Evolutionary conservation across 2,113 vertebrate genomes (phyloP), one percentile per base, ranked within the genome.

Genomic region (Candoia aspera): DNA sequence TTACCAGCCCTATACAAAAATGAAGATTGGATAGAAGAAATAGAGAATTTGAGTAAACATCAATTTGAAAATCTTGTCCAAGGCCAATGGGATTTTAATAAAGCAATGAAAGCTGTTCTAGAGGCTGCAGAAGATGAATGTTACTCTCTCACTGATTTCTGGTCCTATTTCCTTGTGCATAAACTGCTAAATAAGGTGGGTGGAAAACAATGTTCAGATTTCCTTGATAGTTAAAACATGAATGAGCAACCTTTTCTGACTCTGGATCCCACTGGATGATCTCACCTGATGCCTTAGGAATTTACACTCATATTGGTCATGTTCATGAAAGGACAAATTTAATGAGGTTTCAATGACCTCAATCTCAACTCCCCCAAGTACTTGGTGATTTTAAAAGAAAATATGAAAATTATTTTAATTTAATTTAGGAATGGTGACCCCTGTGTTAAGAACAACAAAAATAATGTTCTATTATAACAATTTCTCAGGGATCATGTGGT

Each of bases 101-200:
- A 84, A 33, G 91, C 87, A 54, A 54, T 23, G 1, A 4, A 33
- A 89, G 73, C 91, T 85, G 57, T 89, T 10, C 12, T 62, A 9
- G 91, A 89, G 12, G 73, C 73, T 26, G 46, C 23, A 64, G 46
- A 89, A 62, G 87, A 92, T 37, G 73, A 92, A 19, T 60, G 29
- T 49, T 92, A 92, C n/a, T 92, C 91, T 29, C 46, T 92, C 42
- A 92, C 91, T 55, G 91, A 89, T 62, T 54, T 92, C 87, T 92
- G 91, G 91, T 89, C 91, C n/a, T 92, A 89, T 92, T 89, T 92
- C 19, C 42, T 92, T 54, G 23, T 92, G 21, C 87, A 92, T n/a
- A 49, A 37, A 46, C 4, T 92, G 46, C 46, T 92, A 62, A 92
- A 62, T 1, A 29, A 92, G 91, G 91, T 92, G 29, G 9, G 87